phyloP scores from a whole-genome alignment of 2,797 vertebrate genomes.

The Pseudochirops corinnae region DNA sequence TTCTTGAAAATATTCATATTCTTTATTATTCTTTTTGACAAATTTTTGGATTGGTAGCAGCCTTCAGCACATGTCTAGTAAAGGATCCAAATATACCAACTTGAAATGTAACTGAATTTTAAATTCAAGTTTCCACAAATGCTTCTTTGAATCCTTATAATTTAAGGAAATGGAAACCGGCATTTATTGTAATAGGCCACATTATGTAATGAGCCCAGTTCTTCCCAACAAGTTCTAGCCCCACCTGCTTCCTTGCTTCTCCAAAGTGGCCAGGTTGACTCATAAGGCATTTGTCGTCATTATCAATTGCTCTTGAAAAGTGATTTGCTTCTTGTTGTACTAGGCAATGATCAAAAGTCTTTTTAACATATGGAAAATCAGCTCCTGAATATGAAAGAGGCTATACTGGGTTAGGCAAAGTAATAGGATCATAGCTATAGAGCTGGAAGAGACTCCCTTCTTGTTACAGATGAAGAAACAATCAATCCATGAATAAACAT shows the following conservation, averaged over 20 bases:
- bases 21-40: conserved; percentile 16
- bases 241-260: neutral
- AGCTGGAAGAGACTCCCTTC: neutral
- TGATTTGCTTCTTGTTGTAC: neutral
- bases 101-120: conserved; percentile 13
- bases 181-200: neutral
- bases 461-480: neutral
- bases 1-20: neutral
- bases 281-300: neutral
- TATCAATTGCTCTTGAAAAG: neutral
- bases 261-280: neutral
- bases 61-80: neutral
- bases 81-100: neutral
- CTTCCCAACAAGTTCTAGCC: neutral
- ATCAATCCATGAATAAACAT: neutral
- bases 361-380: neutral
- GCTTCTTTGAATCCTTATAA: conserved; percentile 10
- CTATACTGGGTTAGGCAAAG: neutral
- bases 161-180: neutral
- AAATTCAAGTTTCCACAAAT: neutral
- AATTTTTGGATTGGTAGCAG: conserved; percentile 31
- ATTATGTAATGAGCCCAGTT: neutral
- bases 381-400: neutral
- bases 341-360: neutral
- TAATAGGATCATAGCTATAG: neutral